These are phyloP conservation scores for Ophion ellenae DNA, from an alignment of 2,888 invertebrate species.

Conservation along the genomic window DNA sequence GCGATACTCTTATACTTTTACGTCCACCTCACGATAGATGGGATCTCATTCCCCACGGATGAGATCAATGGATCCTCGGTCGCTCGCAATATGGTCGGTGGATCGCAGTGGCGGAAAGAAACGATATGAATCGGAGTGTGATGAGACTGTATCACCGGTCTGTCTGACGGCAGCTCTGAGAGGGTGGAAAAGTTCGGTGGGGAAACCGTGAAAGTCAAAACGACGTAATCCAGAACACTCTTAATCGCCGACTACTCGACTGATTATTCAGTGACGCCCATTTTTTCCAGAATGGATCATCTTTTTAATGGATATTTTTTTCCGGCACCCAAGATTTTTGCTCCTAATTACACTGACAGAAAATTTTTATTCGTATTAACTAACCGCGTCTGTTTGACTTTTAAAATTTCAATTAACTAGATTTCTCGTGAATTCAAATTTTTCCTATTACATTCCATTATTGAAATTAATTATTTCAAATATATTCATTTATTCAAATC, in stretches of 20 bases:
- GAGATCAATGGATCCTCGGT: too few relatives aligned
- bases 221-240: constrained; percentile 66
- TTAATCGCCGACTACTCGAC: constrained; percentile 56
- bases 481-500: too few relatives aligned
- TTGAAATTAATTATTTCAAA: too few relatives aligned
- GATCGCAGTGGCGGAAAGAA: not conserved
- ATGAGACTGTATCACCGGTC: not conserved
- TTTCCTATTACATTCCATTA: too few relatives aligned
- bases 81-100: too few relatives aligned
- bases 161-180: constrained; percentile 4
- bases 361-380: too few relatives aligned
- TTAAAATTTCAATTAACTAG: too few relatives aligned
- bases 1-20: too few relatives aligned
- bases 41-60: too few relatives aligned
- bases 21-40: too few relatives aligned
- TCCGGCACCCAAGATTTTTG: not conserved
- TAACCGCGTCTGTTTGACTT: too few relatives aligned
- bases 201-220: constrained; percentile 17
- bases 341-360: not conserved
- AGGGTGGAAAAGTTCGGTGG: constrained; percentile 35
- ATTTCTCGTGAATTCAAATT: too few relatives aligned
- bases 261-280: constrained; percentile 53
- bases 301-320: not conserved
- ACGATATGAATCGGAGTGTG: not conserved
- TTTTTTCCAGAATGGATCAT: constrained; percentile 18